Base-by-base conservation (phyloP, 2,797 vertebrate species). In the Poeciliopsis infans region DNA sequence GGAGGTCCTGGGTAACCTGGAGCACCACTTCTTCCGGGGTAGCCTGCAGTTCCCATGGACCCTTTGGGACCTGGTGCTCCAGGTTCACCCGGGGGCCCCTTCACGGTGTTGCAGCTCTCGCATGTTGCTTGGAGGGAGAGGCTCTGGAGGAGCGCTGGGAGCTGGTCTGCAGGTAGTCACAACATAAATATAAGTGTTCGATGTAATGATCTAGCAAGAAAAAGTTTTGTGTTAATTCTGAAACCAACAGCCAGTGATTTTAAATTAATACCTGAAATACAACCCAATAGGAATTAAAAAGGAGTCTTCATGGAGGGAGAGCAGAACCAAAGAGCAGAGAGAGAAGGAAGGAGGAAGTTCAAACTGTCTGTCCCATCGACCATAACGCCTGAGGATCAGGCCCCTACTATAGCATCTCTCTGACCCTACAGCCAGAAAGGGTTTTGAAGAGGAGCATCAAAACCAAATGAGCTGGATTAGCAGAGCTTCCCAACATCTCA, bases 51-150 rank as follows among this genome's bases (percentile, higher is more conserved):
- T 47, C 96, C 96, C 74, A 79, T 88, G 23, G 95, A 92, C 64
- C 96, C 96, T 91, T 95, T 94, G 23, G 86, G 82, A 64, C 96
- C 96, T 8, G 91, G 93, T 71, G 87, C 59, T 85, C 96, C 96
- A 13, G 91, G 92, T 33, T 91, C 75, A 8, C 96, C 96, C 0
- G 94, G 94, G 18, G 94, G 84, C 15, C 96, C 96, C 85, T 93
- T 95, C 41, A 91, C 61, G 7, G 80, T 92, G 69, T 94, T 92
- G 87, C 96, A 96, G 25, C 90, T 79, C 73, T 94, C 93, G 83
- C 95, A 96, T 5, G 31, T 66, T 7, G 76, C 51, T 51, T 77
- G 87, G 71, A 90, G 90, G 8, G 81, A 85, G 85, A 96, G 87
- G 1, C 76, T 86, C 87, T 95, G 96, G 57, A 96, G 93, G 49